phyloP scores from a whole-genome alignment of 2,888 invertebrate genomes.

The Dryobota labecula region DNA sequence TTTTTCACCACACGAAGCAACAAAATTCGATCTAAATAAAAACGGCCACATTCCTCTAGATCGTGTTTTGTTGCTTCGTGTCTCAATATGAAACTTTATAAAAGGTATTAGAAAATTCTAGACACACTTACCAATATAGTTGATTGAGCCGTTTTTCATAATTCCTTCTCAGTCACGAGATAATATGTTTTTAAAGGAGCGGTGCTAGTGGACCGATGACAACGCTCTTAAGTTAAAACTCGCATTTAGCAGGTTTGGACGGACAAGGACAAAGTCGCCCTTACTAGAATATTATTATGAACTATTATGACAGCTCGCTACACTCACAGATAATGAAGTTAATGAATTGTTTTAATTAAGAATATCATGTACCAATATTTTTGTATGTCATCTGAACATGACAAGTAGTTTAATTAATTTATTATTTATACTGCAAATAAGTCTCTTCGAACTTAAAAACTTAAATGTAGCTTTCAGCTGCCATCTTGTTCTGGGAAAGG shows the following conservation, averaged over 20 bases:
- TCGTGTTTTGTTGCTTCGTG: too few relatives aligned
- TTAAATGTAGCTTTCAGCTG: not conserved
- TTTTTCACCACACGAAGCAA: too few relatives aligned
- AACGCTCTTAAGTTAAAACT: not conserved
- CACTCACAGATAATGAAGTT: not conserved
- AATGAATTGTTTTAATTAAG: conserved; percentile 15
- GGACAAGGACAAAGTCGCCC: not conserved
- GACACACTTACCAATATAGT: too few relatives aligned
- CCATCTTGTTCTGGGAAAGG: not conserved
- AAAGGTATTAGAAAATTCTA: too few relatives aligned
- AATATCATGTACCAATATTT: conserved; percentile 3
- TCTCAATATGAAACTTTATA: too few relatives aligned
- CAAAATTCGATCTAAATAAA: too few relatives aligned
- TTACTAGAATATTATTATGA: not conserved
- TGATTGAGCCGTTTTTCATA: too few relatives aligned
- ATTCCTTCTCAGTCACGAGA: too few relatives aligned
- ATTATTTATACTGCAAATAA: not conserved
- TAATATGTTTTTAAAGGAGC: too few relatives aligned
- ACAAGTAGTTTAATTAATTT: conserved; percentile 19
- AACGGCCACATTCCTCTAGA: too few relatives aligned
- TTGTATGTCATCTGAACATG: conserved; percentile 4
- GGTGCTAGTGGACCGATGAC: too few relatives aligned
- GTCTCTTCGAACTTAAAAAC: not conserved
- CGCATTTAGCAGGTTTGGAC: not conserved
- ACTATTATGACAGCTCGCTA: not conserved